Evolutionary conservation across 2,797 vertebrate genomes (phyloP).

Genomic region (Sebastes vulpes): DNA sequence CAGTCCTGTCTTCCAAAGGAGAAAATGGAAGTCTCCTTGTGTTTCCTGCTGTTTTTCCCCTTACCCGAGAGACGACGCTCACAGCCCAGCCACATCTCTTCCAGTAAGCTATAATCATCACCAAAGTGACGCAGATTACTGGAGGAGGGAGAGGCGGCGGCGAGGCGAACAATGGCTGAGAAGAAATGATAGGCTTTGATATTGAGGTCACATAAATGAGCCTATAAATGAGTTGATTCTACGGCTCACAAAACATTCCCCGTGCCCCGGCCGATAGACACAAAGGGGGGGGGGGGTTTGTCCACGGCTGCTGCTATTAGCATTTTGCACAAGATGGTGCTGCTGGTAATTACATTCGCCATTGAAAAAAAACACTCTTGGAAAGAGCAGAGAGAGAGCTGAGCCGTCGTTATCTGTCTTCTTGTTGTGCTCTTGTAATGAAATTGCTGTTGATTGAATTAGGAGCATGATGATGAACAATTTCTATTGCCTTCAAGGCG

Average conservation of each 20-base stretch:
- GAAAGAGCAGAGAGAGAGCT: slow-evolving; percentile 13
- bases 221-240: slow-evolving; percentile 62
- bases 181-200: slow-evolving; percentile 67
- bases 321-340: slow-evolving; percentile 49
- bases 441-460: slow-evolving; percentile 56
- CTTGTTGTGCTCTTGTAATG: slow-evolving; percentile 38
- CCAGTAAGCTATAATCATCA: slow-evolving; percentile 78
- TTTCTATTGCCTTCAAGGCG: slow-evolving; percentile 17
- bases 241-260: slow-evolving; percentile 24
- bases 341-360: slow-evolving; percentile 47
- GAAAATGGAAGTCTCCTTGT: slow-evolving; percentile 49
- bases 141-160: slow-evolving; percentile 42
- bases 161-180: slow-evolving; percentile 52
- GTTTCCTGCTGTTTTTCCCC: slow-evolving; percentile 37
- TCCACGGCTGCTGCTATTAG: slow-evolving; percentile 36
- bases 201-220: slow-evolving; percentile 63
- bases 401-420: slow-evolving; percentile 8
- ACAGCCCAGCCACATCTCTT: slow-evolving; percentile 59
- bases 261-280: slow-evolving; percentile 7
- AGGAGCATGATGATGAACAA: slow-evolving; percentile 33
- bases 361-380: slow-evolving; percentile 49
- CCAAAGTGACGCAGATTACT: slow-evolving; percentile 67
- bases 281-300: slow-evolving; percentile 18
- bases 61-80: slow-evolving; percentile 35
- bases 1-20: slow-evolving; percentile 27